A percentile compares a stretch with the other conserved stretches of the same genome.
phyloP scores from a whole-genome alignment of 92 coral and sea anemone species.

The Pocillopora meandrina region DNA sequence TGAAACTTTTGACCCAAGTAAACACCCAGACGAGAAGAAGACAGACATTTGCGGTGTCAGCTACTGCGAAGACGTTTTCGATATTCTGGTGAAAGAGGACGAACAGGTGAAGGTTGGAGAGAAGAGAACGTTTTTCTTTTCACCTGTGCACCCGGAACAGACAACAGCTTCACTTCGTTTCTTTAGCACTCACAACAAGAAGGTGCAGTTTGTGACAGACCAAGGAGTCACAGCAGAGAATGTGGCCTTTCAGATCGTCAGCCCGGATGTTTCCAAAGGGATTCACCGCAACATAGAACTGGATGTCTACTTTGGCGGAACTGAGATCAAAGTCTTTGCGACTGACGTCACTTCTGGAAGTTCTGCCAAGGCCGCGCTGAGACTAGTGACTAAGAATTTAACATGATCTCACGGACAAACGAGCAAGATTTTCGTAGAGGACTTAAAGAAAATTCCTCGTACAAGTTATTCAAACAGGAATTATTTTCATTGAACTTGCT shows the following conservation, averaged over 20 bases:
- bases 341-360: conserved; percentile 67
- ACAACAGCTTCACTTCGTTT: conserved; percentile 26
- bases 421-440: no score
- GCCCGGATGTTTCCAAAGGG: conserved; percentile 49
- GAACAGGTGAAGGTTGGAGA: conserved; percentile 42
- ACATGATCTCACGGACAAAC: conserved; percentile 2
- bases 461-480: not conserved
- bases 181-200: conserved; percentile 33
- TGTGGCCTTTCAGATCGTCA: conserved; percentile 38
- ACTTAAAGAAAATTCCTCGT: not conserved
- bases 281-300: conserved; percentile 38
- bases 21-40: conserved; percentile 28
- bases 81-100: conserved; percentile 34
- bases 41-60: conserved; percentile 19
- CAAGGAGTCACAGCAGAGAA: conserved; percentile 30
- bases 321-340: conserved; percentile 50
- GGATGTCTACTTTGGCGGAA: conserved; percentile 53
- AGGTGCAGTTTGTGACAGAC: conserved; percentile 44
- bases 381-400: conserved; percentile 61
- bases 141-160: conserved; percentile 40
- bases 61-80: conserved; percentile 40
- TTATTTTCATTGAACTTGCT: conserved; percentile 16
- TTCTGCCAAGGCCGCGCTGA: conserved; percentile 72
- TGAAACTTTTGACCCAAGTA: conserved; percentile 19
- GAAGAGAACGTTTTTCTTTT: conserved; percentile 28